Percentiles rank a stretch among this genome's conserved stretches.
Evolutionary conservation across 2,113 vertebrate species (phyloP).

Genomic region (Puffinus mauretanicus): DNA sequence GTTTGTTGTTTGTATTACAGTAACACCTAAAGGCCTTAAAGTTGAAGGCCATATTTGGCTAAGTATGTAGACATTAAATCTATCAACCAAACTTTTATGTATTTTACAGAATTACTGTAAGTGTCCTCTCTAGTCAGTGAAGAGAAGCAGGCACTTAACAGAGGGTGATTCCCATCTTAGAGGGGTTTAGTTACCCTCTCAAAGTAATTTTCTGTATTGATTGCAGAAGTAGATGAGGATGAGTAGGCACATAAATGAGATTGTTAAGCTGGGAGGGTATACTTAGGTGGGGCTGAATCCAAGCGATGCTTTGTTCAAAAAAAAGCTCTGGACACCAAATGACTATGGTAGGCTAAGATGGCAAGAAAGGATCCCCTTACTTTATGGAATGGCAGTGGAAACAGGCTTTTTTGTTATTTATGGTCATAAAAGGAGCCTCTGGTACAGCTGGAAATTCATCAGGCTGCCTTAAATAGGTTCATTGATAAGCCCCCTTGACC

Average conservation of each 20-base stretch:
- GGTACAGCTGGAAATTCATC: background rate
- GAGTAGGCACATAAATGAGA: background rate
- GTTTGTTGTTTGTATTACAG: background rate
- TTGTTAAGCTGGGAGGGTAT: background rate
- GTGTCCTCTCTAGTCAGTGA: background rate
- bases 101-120: background rate
- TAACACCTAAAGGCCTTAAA: background rate
- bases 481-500: background rate
- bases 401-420: background rate
- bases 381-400: background rate
- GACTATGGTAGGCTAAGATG: background rate
- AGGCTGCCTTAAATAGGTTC: background rate
- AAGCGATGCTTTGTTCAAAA: background rate
- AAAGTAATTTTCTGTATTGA: background rate
- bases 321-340: background rate
- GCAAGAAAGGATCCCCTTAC: background rate
- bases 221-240: background rate
- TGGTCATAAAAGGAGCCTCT: background rate
- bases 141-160: background rate
- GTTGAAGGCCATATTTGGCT: background rate
- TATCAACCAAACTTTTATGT: background rate
- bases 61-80: background rate
- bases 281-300: background rate
- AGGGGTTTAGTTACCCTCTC: background rate
- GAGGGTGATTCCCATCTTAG: background rate